phyloP scores from a whole-genome alignment of 2,888 invertebrate species.

The Microplitis deprimator region DNA sequence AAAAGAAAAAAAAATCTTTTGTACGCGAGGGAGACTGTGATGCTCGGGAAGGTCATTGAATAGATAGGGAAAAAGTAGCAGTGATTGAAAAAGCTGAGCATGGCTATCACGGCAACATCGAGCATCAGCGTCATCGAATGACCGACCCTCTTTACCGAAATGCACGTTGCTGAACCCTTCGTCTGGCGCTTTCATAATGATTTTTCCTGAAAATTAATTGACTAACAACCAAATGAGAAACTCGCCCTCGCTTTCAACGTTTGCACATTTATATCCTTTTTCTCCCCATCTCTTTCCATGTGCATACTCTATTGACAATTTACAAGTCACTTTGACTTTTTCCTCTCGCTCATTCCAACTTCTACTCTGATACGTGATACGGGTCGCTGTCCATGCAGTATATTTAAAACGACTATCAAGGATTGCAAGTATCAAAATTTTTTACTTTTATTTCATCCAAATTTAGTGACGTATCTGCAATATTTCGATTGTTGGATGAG shows the following conservation, averaged over 20 bases:
- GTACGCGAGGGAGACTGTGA: slow-evolving; percentile 53
- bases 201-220: slow-evolving; percentile 71
- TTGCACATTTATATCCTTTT: slow-evolving; percentile 46
- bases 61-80: slow-evolving; percentile 66
- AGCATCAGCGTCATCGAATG: slow-evolving; percentile 68
- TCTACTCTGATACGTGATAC: slow-evolving; percentile 44
- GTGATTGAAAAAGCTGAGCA: slow-evolving; percentile 67
- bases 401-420: slow-evolving; percentile 13
- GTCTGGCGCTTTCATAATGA: slow-evolving; percentile 65
- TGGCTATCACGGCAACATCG: slow-evolving; percentile 39
- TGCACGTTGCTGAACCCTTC: slow-evolving; percentile 31
- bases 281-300: slow-evolving; percentile 44
- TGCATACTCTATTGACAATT: slow-evolving; percentile 39
- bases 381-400: not conserved
- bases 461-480: slow-evolving; percentile 15
- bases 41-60: slow-evolving; percentile 66
- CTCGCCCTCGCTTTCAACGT: slow-evolving; percentile 47
- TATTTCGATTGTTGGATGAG: slow-evolving; percentile 18
- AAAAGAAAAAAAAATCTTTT: slow-evolving; percentile 12
- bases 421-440: slow-evolving; percentile 5
- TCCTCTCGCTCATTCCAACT: slow-evolving; percentile 46
- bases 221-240: slow-evolving; percentile 70
- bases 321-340: slow-evolving; percentile 18
- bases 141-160: slow-evolving; percentile 55
- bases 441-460: slow-evolving; percentile 22